Percentiles rank a stretch among this genome's conserved stretches.
Conservation (phyloP, 2,888 invertebrate species). For the Cephus sareptanus region DNA sequence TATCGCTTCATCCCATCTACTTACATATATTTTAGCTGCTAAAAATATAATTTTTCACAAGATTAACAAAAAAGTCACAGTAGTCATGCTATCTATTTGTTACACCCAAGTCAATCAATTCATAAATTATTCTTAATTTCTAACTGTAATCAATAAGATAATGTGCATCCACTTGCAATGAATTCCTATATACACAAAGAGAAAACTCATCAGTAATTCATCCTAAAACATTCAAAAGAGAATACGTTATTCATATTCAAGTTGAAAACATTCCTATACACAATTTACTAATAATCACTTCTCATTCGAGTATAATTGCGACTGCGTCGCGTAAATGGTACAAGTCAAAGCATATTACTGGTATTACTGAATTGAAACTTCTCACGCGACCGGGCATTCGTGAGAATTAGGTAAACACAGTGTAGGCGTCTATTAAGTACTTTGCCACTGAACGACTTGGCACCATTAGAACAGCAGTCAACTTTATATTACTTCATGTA, state of each 20-base stretch:
- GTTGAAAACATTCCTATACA: not conserved
- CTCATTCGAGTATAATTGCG: not conserved
- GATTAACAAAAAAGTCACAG: not conserved
- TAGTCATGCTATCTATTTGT: not conserved
- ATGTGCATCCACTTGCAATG: no score
- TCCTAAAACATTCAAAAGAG: not conserved
- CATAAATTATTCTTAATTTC: not conserved
- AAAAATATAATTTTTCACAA: not conserved
- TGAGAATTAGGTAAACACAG: constrained; percentile 13
- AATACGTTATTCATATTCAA: not conserved
- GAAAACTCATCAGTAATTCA: not conserved
- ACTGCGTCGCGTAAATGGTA: not conserved
- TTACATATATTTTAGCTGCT: no score
- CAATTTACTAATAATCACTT: not conserved
- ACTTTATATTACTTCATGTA: not conserved
- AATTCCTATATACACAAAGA: no score
- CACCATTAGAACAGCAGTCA: not conserved
- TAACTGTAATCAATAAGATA: not conserved
- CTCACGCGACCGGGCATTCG: constrained; percentile 19
- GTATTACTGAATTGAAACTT: constrained; percentile 13
- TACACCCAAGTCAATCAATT: not conserved
- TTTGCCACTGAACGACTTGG: not conserved
- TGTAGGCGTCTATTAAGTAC: constrained; percentile 11
- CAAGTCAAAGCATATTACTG: not conserved
- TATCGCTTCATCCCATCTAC: no score